Conservation (phyloP, 1,140 invertebrate species). For the Drepana arcuata region DNA sequence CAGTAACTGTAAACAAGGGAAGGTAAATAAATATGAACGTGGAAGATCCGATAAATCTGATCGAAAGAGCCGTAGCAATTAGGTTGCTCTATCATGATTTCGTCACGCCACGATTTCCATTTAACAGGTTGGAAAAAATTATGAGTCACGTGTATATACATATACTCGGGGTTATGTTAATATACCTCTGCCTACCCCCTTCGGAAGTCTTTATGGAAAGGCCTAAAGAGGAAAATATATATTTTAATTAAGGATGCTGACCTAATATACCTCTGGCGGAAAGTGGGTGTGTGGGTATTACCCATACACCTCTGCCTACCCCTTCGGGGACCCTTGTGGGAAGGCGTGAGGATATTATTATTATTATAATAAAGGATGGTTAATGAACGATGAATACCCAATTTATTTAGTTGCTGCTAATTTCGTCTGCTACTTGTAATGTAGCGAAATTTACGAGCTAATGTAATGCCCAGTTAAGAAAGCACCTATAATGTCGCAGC, state of each 20-base stretch:
- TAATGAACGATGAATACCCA: too few species aligned
- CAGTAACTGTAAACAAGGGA: slow-evolving; percentile 15
- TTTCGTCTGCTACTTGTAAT: neutral
- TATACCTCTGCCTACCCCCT: too few species aligned
- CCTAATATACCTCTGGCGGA: too few species aligned
- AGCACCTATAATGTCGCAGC: neutral
- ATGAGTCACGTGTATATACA: neutral
- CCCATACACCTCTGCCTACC: too few species aligned
- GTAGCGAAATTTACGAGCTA: neutral
- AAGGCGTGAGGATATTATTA: too few species aligned
- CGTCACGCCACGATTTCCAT: neutral
- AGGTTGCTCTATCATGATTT: neutral
- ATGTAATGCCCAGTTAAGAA: neutral
- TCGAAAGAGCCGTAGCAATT: neutral
- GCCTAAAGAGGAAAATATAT: too few species aligned
- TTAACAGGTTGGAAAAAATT: neutral
- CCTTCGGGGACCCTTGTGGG: too few species aligned
- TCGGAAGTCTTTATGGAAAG: too few species aligned
- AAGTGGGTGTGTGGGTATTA: too few species aligned
- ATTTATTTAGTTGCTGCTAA: neutral
- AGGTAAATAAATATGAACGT: neutral
- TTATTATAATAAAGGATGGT: too few species aligned
- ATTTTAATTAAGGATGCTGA: too few species aligned
- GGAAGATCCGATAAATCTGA: neutral
- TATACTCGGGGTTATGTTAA: neutral